Evolutionary conservation across 2,888 invertebrate species (phyloP), one percentile per base, ranked within the genome.

Genomic region (Drosophila hamatofila): DNA sequence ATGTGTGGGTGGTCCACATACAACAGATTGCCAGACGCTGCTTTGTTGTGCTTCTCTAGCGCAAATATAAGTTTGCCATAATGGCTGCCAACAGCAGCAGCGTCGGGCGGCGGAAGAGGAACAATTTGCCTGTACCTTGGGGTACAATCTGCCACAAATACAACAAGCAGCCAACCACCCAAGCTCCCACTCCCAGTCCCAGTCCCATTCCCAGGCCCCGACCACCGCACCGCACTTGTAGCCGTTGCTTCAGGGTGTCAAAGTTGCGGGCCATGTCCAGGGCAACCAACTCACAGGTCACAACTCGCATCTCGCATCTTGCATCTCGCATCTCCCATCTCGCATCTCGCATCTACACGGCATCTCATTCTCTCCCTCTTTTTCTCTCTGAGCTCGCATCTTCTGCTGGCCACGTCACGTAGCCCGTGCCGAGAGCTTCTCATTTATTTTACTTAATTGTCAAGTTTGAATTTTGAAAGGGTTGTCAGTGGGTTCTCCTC

Each of bases 401-500:
- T 83, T 83, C 37, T 75, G 69, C 46, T 75, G 72, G 65, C 66
- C 78, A 80, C 87, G 80, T 83, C 84, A 83, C 84, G 84, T 86
- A 75, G 66, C 68, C 75, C 65, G 57, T 65, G 72, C 68, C 71
- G 81, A 72, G 72, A 74, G 75, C 81, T 83, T 73, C 86, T 91
- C 90, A 91, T 90, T 90, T 89, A 90, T 90, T 89, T 89, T 90
- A 89, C 91, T 89, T 89, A 90, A 91, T 90, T 88, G 89, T 90
- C 86, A 90, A 89, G 89, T 86, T 80, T 80, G 80, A 85, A 78
- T 80, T 86, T 75, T 82, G 79, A 86, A 88, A 88, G 88, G 86
- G 87, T 84, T 86, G 84, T 81, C 88, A 86, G 75, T 78, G 49
- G 44, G 30, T 9, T 30, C 42, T 69, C 61, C 67, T 58, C 58